Conservation (phyloP, 1,140 invertebrate species). For the Nebria ingens region DNA sequence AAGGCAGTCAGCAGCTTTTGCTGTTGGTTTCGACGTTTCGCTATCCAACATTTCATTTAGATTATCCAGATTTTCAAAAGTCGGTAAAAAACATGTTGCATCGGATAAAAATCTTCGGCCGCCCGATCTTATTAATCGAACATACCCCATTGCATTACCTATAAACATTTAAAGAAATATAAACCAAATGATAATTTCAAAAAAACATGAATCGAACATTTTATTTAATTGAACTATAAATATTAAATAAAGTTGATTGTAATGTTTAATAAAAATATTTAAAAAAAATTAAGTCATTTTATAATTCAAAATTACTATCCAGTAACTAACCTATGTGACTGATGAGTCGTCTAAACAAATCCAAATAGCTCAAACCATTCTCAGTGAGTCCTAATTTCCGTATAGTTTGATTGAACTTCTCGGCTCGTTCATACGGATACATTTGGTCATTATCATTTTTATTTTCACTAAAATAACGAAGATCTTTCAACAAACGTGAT, state of each 20-base stretch:
- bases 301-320: conserved; percentile 13
- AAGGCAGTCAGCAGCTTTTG: conserved; percentile 58
- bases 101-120: conserved; percentile 86
- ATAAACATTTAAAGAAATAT: too few species aligned
- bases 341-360: conserved; percentile 85
- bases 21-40: conserved; percentile 45
- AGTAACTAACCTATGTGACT: conserved; percentile 92
- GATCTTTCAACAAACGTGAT: conserved; percentile 84
- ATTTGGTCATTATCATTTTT: conserved; percentile 44
- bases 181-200: not conserved
- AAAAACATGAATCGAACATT: not conserved
- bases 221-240: too few species aligned
- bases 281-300: conserved; percentile 11
- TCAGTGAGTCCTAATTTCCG: conserved; percentile 74
- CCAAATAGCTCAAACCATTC: conserved; percentile 80
- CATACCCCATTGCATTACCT: conserved; percentile 94
- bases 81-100: conserved; percentile 82
- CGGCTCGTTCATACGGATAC: conserved; percentile 82
- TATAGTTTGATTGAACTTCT: conserved; percentile 91
- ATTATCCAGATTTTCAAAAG: conserved; percentile 58
- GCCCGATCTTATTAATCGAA: conserved; percentile 87
- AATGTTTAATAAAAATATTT: too few species aligned
- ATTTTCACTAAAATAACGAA: conserved; percentile 58
- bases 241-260: too few species aligned
- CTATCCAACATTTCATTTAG: conserved; percentile 49